These are phyloP conservation scores for Dioctria rufipes DNA, from an alignment of 2,888 invertebrate species.

Conservation along the genomic window DNA sequence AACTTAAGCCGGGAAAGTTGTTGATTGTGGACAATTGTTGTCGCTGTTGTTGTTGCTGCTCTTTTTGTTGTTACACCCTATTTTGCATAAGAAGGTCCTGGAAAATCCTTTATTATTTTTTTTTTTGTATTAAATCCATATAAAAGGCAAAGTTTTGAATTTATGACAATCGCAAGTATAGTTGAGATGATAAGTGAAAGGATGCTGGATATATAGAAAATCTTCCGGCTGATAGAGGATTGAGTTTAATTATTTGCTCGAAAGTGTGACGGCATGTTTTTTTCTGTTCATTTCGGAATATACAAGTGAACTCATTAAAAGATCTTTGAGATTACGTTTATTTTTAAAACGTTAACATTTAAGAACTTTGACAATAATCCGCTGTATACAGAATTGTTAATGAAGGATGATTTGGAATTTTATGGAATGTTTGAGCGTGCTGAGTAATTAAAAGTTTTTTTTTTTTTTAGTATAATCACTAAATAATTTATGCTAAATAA, in stretches of 20 bases:
- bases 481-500: too few relatives aligned
- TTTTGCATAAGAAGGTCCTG: constrained; percentile 33
- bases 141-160: constrained; percentile 21
- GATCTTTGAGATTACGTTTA: too few relatives aligned
- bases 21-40: constrained; percentile 42
- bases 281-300: neutral
- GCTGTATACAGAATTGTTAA: too few relatives aligned
- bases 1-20: constrained; percentile 32
- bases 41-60: neutral
- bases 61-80: constrained; percentile 11
- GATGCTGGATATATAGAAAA: neutral
- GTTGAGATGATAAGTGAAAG: constrained; percentile 6
- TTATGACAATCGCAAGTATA: constrained; percentile 36
- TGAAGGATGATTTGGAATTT: too few relatives aligned
- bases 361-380: too few relatives aligned
- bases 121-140: constrained; percentile 9
- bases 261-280: neutral
- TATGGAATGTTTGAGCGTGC: too few relatives aligned
- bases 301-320: too few relatives aligned
- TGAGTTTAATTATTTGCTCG: neutral
- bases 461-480: too few relatives aligned
- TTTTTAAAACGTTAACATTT: too few relatives aligned
- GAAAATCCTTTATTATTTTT: constrained; percentile 22
- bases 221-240: neutral
- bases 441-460: too few relatives aligned